phyloP scores from a whole-genome alignment of 1,140 invertebrate species.

The Achroia grisella region DNA sequence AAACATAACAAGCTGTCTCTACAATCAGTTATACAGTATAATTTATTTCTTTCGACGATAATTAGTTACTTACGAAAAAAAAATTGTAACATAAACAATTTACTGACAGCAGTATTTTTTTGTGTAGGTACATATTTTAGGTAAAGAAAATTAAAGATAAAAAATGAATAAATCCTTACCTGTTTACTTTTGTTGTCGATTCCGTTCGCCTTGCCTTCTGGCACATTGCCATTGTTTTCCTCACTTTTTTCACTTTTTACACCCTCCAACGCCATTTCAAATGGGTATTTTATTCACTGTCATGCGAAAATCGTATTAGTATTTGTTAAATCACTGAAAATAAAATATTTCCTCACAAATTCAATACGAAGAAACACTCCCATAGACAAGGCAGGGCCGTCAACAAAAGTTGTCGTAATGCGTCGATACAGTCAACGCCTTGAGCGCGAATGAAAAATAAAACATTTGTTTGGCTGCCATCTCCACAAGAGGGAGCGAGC shows the following conservation, averaged over 20 bases:
- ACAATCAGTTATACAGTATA: slow-evolving; percentile 8
- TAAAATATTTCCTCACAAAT: slow-evolving; percentile 51
- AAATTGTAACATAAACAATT: neutral
- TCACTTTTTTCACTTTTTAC: slow-evolving; percentile 72
- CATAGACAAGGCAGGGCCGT: slow-evolving; percentile 47
- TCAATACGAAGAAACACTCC: slow-evolving; percentile 55
- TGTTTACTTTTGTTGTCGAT: slow-evolving; percentile 71
- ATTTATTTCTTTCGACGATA: neutral
- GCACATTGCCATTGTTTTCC: slow-evolving; percentile 62
- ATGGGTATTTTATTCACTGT: slow-evolving; percentile 62
- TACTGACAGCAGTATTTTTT: neutral
- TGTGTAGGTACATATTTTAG: neutral
- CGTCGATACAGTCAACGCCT: slow-evolving; percentile 50
- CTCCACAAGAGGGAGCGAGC: no score
- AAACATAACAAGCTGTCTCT: no score
- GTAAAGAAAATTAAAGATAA: slow-evolving; percentile 15
- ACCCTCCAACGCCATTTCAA: slow-evolving; percentile 69
- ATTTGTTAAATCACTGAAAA: slow-evolving; percentile 45
- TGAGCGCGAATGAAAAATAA: slow-evolving; percentile 54
- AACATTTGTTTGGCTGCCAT: no score
- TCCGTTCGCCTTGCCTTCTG: slow-evolving; percentile 62
- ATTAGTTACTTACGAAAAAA: slow-evolving; percentile 7
- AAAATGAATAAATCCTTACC: slow-evolving; percentile 38
- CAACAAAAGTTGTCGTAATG: slow-evolving; percentile 30
- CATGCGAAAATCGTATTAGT: slow-evolving; percentile 54